phyloP scores from a whole-genome alignment of 2,113 vertebrate species.

The Apaloderma vittatum region DNA sequence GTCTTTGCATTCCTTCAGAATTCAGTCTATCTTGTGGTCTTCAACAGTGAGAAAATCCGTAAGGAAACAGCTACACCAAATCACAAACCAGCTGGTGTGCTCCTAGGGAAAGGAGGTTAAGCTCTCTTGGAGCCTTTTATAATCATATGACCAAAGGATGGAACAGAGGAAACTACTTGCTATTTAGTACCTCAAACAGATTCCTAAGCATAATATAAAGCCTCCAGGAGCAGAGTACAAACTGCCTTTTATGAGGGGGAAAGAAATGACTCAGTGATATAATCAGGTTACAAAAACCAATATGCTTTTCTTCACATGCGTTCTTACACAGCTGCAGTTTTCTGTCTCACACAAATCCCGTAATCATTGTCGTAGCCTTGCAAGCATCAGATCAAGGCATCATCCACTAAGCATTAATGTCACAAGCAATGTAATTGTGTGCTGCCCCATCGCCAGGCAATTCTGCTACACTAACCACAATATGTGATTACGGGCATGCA shows the following conservation, averaged over 20 bases:
- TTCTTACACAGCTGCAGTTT: neutral
- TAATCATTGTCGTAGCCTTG: neutral
- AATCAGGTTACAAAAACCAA: neutral
- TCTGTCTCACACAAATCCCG: neutral
- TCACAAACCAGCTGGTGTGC: neutral
- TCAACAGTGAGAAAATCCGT: accelerated
- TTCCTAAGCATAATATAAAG: neutral
- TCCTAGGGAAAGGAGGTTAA: neutral
- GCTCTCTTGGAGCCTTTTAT: neutral
- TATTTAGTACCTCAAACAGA: neutral
- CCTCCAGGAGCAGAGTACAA: neutral
- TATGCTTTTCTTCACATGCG: accelerated
- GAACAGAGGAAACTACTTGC: neutral
- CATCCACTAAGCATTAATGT: neutral
- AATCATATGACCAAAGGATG: neutral
- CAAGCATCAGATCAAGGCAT: neutral
- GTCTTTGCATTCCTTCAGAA: neutral
- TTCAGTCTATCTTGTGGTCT: neutral
- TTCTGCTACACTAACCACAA: accelerated
- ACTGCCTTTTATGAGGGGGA: neutral
- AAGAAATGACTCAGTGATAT: neutral
- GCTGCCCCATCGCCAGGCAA: neutral
- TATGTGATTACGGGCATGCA: accelerated
- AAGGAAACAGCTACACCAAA: neutral
- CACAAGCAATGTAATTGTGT: neutral